A percentile compares a stretch with the other conserved stretches of the same genome.
phyloP scores from a whole-genome alignment of 2,113 vertebrate species.

The Notechis scutatus region DNA sequence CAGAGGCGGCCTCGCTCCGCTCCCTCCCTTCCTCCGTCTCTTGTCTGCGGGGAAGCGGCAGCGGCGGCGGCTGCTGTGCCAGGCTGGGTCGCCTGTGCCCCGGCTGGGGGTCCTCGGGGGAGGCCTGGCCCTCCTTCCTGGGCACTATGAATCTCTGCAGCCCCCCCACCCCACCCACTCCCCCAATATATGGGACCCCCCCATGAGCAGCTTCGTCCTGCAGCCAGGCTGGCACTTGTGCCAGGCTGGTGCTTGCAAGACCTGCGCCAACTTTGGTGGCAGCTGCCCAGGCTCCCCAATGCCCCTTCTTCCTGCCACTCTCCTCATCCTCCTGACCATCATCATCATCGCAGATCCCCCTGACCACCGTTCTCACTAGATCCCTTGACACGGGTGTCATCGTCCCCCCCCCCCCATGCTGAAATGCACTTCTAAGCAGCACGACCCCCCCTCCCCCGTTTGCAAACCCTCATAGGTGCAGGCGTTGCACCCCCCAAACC shows the following conservation, averaged over 20 bases:
- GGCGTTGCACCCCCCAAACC: no score
- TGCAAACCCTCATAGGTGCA: background rate
- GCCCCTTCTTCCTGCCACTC: background rate
- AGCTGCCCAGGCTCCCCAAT: background rate
- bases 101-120: background rate
- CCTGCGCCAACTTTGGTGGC: background rate
- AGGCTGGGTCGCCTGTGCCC: background rate
- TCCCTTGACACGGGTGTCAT: background rate
- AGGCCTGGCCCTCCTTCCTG: background rate
- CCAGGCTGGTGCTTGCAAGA: background rate
- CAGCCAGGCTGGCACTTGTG: background rate
- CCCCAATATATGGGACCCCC: background rate
- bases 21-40: background rate
- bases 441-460: no score
- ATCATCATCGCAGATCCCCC: background rate
- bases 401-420: no score
- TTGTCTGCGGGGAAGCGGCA: background rate
- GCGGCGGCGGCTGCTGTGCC: background rate
- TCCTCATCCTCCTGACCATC: background rate
- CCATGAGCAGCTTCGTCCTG: background rate
- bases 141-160: no score
- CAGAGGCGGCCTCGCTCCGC: background rate
- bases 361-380: background rate
- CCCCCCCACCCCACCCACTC: no score
- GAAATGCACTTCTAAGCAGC: no score